Base-by-base conservation (phyloP, 2,888 invertebrate species). In the Pristionchus arcanus region DNA sequence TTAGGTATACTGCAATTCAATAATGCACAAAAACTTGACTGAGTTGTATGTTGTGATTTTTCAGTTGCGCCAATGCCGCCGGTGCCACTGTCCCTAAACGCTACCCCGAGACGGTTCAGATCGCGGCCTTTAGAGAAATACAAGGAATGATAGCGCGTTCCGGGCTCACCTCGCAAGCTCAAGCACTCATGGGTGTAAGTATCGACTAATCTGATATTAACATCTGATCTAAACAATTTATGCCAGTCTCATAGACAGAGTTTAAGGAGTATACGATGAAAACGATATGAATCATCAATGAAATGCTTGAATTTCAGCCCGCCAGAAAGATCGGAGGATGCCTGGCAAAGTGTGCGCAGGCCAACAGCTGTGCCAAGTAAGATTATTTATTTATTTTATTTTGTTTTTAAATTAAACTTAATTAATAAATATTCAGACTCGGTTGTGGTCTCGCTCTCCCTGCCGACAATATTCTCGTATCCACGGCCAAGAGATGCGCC, bases 361-460 rank as follows among this genome's bases (percentile, higher is more conserved):
- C 37, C 19, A 87, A 87, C 87, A 68, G 68, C 49, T 87, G 87
- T 15, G 87, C 53, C 13, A 66, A 71, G 28, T n/a, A 2, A 2
- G 68, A 31, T 68, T 3, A 68, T 63, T 21, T 25, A 63, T 63
- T 55, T 34, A 68, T 31, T 31, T 68, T 68, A 68, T 31, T 68
- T 68, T 7, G 31, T 66, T 25, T n/a, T 3, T 2, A n/a, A 28
- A 28, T 7, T 28, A 66, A 11, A 13, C 9, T 63, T 66, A 66
- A 66, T n/a, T 25, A 28, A 25, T n/a, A 55, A 55, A 25, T 5
- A 66, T 66, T 66, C 28, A 68, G 59, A 7, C 87, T 87, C 19
- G 71, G 42, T 13, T 89, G 89, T 31, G 89, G 89, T 28, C 89
- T 89, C 19, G 89, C 89, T 1, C 89, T 89, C 25, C 89, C 89